Evolutionary conservation across 2,888 invertebrate genomes (phyloP), one percentile per base, ranked within the genome.

Genomic region (Pharmacophagus antenor): DNA sequence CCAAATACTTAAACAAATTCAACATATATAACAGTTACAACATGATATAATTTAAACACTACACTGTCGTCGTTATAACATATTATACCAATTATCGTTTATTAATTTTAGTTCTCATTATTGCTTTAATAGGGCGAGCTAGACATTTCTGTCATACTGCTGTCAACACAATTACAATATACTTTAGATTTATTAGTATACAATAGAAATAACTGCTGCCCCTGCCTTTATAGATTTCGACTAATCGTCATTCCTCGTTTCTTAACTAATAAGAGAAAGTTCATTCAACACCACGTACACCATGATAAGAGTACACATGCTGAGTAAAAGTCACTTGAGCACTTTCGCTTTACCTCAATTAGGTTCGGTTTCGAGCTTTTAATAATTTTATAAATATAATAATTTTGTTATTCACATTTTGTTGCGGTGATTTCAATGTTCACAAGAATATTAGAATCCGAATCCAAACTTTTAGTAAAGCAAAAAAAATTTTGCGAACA

Each of bases 181-280:
- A n/a, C n/a, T 25, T 25, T 25, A 25, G 4, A 25, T 31, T 31
- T 12, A 31, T 31, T 15, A n/a, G n/a, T n/a, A n/a, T n/a, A n/a
- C n/a, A n/a, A 31, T 31, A 15, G 31, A 31, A 31, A 31, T 31
- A 31, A 1, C 10, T 31, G 12, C 31, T 10, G 15, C 1, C 10
- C 3, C 15, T 15, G 37, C 4, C n/a, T 4, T 37, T 37, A n/a
- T n/a, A n/a, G 37, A n/a, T n/a, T 15, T 23, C 18, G 20, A 27
- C 15, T 42, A 42, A 42, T 44, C 52, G 21, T 31, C 17, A 46
- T 52, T 46, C n/a, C n/a, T n/a, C n/a, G n/a, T n/a, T n/a, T n/a
- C n/a, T n/a, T n/a, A n/a, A n/a, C n/a, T 48, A 55, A 55, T 50
- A 60, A 60, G 60, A 55, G 60, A 60, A 60, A 60, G 60, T 56